These are phyloP conservation scores for Thaumatotibia leucotreta DNA, from an alignment of 1,140 invertebrate genomes.

Conservation along the genomic window DNA sequence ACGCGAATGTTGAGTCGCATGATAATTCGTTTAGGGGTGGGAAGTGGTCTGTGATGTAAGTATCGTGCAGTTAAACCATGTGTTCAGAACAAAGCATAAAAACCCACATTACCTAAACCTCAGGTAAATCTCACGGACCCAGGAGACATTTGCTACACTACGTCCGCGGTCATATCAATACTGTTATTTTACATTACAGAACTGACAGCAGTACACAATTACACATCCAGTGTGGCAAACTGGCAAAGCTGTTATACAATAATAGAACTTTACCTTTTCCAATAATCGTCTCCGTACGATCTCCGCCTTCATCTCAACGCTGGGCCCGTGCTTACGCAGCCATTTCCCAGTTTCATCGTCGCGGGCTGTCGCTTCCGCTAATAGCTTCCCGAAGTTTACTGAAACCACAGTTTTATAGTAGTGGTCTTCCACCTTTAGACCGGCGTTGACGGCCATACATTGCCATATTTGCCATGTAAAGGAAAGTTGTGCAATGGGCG, in stretches of 20 bases:
- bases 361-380: slow-evolving; percentile 67
- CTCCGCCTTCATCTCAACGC: slow-evolving; percentile 62
- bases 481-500: not conserved
- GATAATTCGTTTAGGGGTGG: too few species aligned
- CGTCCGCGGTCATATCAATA: too few species aligned
- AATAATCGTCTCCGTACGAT: slow-evolving; percentile 72
- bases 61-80: too few species aligned
- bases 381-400: slow-evolving; percentile 78
- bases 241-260: slow-evolving; percentile 18
- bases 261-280: slow-evolving; percentile 43
- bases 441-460: not conserved
- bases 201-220: not conserved
- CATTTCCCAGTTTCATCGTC: slow-evolving; percentile 70
- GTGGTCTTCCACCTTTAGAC: too few species aligned
- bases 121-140: too few species aligned
- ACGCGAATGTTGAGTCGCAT: too few species aligned
- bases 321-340: slow-evolving; percentile 64
- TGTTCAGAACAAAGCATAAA: too few species aligned
- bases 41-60: too few species aligned
- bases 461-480: not conserved
- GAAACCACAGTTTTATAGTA: slow-evolving; percentile 3
- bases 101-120: too few species aligned
- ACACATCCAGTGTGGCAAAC: slow-evolving; percentile 25
- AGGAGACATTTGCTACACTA: too few species aligned
- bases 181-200: not conserved